Evolutionary conservation across 2,113 vertebrate species (phyloP).

Genomic region (Labeo catla): DNA sequence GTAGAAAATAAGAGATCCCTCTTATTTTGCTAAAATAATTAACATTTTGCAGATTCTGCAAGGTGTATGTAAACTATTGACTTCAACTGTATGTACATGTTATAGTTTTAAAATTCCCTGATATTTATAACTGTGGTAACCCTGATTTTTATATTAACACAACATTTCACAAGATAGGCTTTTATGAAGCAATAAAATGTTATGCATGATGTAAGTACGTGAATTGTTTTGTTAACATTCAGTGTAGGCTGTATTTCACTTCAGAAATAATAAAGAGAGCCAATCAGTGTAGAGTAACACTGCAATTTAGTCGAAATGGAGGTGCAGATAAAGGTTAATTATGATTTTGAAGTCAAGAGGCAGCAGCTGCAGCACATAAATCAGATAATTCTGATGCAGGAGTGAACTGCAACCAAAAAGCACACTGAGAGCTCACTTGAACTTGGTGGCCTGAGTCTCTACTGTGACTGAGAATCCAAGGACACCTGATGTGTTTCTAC

Average conservation of each 20-base stretch:
- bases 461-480: conserved; percentile 96
- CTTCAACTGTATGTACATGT: no score
- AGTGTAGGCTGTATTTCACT: not conserved
- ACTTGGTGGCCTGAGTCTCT: conserved; percentile 95
- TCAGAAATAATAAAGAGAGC: conserved; percentile 17
- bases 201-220: not conserved
- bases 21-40: no score
- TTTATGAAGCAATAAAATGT: not conserved
- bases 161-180: not conserved
- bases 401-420: not conserved
- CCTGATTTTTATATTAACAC: not conserved
- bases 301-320: conserved; percentile 6
- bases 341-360: conserved; percentile 38
- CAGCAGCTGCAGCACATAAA: conserved; percentile 18
- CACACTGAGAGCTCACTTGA: conserved; percentile 78
- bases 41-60: no score
- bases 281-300: conserved; percentile 4
- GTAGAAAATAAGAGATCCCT: no score
- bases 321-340: conserved; percentile 35
- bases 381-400: conserved; percentile 17
- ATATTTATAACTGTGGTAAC: not conserved
- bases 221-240: not conserved
- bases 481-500: conserved; percentile 94
- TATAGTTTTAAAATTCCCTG: not conserved
- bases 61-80: no score